phyloP scores from a whole-genome alignment of 2,797 vertebrate species.

The Leucoraja ocellata region DNA sequence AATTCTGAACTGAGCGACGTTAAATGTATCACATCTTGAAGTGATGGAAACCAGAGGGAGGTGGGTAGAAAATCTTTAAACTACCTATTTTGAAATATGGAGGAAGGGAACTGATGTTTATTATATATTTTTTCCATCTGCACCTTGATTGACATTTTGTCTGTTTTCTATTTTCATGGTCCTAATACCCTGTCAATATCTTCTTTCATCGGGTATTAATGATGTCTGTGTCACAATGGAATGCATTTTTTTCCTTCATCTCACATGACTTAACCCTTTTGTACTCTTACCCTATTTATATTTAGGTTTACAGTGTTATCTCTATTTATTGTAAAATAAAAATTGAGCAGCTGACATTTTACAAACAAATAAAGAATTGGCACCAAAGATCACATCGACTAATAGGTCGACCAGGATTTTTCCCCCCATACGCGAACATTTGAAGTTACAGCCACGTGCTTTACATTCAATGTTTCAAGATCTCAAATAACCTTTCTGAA shows the following conservation, averaged over 20 bases:
- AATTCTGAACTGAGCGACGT: neutral
- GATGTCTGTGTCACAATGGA: conserved; percentile 24
- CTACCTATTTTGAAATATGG: neutral
- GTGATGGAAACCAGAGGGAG: conserved; percentile 33
- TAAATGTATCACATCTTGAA: conserved; percentile 36
- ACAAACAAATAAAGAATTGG: neutral
- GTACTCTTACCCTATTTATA: conserved; percentile 1
- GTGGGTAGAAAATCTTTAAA: neutral
- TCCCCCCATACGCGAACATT: neutral
- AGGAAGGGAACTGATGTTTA: neutral
- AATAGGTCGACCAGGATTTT: neutral
- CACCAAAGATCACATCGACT: neutral
- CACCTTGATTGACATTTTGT: neutral
- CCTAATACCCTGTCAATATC: conserved; percentile 15
- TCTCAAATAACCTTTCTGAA: neutral
- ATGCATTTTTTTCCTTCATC: conserved; percentile 25
- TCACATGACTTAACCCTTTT: neutral
- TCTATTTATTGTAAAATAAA: conserved; percentile 9
- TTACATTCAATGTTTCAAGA: neutral
- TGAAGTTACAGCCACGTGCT: neutral
- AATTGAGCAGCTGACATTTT: neutral
- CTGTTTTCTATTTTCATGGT: conserved; percentile 16
- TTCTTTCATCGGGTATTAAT: neutral
- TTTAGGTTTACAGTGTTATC: neutral
- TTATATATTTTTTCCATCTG: neutral